Evolutionary conservation across 2,888 invertebrate species (phyloP).

Genomic region (Sinodicranocentrus sp.): DNA sequence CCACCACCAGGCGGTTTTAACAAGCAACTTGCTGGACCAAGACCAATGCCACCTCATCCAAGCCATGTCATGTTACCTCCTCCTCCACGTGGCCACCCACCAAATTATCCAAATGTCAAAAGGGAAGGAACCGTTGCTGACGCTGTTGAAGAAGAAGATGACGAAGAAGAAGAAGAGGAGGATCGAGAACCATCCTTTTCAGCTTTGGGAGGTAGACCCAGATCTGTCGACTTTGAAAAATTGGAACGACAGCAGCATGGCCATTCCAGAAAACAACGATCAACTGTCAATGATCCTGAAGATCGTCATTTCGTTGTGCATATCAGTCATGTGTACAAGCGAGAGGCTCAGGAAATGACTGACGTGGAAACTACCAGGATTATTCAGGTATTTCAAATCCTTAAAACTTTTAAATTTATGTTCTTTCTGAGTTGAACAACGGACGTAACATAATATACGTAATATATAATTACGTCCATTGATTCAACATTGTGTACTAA

Average conservation of each 20-base stretch:
- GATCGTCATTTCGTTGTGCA: slow-evolving; percentile 77
- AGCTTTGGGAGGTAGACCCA: slow-evolving; percentile 87
- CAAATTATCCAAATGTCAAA: slow-evolving; percentile 90
- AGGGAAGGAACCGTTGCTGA: slow-evolving; percentile 82
- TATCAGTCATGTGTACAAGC: slow-evolving; percentile 87
- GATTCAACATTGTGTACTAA: too few species aligned
- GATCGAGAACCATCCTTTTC: slow-evolving; percentile 80
- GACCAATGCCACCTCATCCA: slow-evolving; percentile 80
- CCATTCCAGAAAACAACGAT: slow-evolving; percentile 86
- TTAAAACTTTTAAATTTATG: not conserved
- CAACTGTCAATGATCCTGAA: slow-evolving; percentile 81
- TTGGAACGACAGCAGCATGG: slow-evolving; percentile 81
- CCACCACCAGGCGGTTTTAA: slow-evolving; percentile 68
- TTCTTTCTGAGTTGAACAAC: not conserved
- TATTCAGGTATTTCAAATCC: slow-evolving; percentile 77
- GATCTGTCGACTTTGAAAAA: slow-evolving; percentile 91
- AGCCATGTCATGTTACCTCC: slow-evolving; percentile 88
- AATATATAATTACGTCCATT: too few species aligned
- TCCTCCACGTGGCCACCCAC: slow-evolving; percentile 86
- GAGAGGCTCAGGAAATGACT: slow-evolving; percentile 91
- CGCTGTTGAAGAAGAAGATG: slow-evolving; percentile 75
- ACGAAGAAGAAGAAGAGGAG: slow-evolving; percentile 73
- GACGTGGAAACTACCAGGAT: slow-evolving; percentile 79
- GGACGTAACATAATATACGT: too few species aligned
- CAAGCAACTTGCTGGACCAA: slow-evolving; percentile 76